Conservation (phyloP, 1,140 invertebrate genomes). For the Brachionus manjavacas region DNA sequence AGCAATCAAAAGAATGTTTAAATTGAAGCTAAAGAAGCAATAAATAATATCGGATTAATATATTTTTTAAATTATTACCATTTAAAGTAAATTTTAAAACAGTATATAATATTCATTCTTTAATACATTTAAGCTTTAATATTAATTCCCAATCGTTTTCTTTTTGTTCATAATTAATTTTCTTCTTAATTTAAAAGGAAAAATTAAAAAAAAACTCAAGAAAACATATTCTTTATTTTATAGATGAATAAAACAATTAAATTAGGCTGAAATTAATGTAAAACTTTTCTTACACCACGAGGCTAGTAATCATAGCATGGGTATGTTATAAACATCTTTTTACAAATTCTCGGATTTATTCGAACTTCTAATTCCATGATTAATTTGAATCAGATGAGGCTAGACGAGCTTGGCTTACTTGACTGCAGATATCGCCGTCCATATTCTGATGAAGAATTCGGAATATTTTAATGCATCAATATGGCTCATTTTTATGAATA, state of each 20-base stretch:
- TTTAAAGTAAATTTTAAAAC: background rate
- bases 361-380: background rate
- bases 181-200: background rate
- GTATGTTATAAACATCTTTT: background rate
- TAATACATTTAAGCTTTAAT: background rate
- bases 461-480: background rate
- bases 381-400: background rate
- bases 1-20: background rate
- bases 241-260: background rate
- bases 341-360: background rate
- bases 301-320: background rate
- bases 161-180: background rate
- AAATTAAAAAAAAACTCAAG: background rate
- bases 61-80: background rate
- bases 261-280: background rate
- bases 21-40: background rate
- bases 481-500: background rate
- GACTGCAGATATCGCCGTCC: background rate
- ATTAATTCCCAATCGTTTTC: background rate
- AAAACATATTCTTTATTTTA: background rate
- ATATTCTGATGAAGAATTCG: background rate
- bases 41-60: background rate
- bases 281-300: background rate
- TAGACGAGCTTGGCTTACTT: background rate
- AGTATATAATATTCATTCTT: background rate